Percentiles rank a stretch among this genome's conserved stretches.
Conservation (phyloP, 2,113 vertebrate genomes). For the Myrmecobius fasciatus region DNA sequence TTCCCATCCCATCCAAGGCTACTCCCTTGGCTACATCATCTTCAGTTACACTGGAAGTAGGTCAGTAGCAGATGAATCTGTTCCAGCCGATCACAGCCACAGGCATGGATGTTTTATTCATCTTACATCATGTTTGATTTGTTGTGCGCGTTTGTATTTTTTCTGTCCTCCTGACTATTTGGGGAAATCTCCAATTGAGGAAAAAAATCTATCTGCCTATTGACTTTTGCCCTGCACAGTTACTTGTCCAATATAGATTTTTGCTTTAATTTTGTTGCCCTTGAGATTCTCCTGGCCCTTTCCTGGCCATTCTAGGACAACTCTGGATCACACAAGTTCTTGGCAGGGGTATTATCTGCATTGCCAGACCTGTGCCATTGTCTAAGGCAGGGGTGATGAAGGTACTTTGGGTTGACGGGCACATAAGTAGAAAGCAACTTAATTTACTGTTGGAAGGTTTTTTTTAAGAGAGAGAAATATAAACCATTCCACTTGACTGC, state of each 20-base stretch:
- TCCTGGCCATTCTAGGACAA: neutral
- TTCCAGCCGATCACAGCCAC: neutral
- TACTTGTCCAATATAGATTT: neutral
- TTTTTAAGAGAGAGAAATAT: neutral
- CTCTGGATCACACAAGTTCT: neutral
- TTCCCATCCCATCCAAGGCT: neutral
- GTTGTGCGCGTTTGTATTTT: neutral
- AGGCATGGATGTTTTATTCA: neutral
- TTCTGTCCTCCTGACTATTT: neutral
- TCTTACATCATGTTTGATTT: neutral
- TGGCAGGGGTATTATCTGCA: neutral
- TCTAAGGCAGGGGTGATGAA: neutral
- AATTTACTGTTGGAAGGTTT: neutral
- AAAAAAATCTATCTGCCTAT: slow-evolving; percentile 2
- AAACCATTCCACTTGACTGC: slow-evolving; percentile 1
- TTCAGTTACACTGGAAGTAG: neutral
- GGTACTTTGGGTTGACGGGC: neutral
- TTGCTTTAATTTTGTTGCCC: neutral
- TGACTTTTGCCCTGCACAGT: neutral
- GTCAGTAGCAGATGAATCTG: neutral
- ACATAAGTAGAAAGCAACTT: neutral
- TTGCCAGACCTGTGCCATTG: neutral
- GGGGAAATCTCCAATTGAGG: neutral
- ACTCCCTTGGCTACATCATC: neutral
- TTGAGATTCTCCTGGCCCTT: neutral